Base-by-base conservation (phyloP, 2,797 vertebrate genomes). In the Adelosebastes latens region DNA sequence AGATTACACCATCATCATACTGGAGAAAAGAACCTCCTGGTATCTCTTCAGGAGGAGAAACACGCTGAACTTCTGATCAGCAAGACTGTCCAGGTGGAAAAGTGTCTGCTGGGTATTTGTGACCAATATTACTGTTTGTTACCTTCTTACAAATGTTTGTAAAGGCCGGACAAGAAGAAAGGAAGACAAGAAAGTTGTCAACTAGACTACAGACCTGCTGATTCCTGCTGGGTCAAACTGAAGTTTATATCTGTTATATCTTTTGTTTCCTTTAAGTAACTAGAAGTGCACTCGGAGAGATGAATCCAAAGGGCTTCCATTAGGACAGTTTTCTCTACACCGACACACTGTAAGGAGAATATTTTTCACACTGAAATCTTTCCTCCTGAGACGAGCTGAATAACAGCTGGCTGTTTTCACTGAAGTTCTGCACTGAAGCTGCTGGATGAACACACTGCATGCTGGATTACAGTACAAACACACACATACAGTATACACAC, bases 11-110 rank as follows among this genome's bases (percentile, higher is more conserved):
- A 5, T n/a, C 20, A 55, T 39, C 70, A 59, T 3, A 78, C 77
- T 76, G 25, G 8, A 75, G 70, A 59, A 80, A 83, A 74, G 46
- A 56, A 72, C 49, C 74, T 67, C 59, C 27, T 4, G 64, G 63
- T 0, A n/a, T 29, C 11, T 36, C 22, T 62, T 32, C 25, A 52
- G 67, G 58, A 42, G 8, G 1, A 13, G 12, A 52, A 31, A 65
- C 60, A 53, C 6, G 0, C 1, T 49, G 27, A 34, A 49, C 49
- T 64, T 0, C 7, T 36, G 2, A 18, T 49, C 20, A 18, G 13
- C 60, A 42, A 22, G 24, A 63, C n/a, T 2, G 11, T 76, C 66
- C 24, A 16, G 58, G 16, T 39, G 32, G 49, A 16, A 16, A 36
- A 4, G 67, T 42, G 16, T 27, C 12, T 24, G 16, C 24, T 20